Base-by-base conservation (phyloP, 2,888 invertebrate species). In the Dryadula phaetusa region DNA sequence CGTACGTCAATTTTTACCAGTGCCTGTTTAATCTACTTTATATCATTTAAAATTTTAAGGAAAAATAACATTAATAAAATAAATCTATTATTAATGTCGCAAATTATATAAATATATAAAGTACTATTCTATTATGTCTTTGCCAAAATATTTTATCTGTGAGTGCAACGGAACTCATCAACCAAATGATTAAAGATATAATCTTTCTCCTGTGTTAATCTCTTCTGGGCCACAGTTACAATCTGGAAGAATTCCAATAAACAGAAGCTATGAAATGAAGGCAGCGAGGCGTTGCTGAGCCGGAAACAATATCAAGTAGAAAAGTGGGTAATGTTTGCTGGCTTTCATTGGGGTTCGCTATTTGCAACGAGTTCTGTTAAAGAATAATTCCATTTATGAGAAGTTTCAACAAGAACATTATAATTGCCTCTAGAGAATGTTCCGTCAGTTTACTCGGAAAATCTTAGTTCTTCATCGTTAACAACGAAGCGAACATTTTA, bases 311-410 rank as follows among this genome's bases (percentile, higher is more conserved):
- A 76, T 77, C 75, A 72, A 77, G 76, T 76, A 67, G 72, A 75
- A 74, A 72, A 79, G 80, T 76, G 76, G 56, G 64, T 46, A 56
- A 64, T 74, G 76, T 74, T 77, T 72, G 77, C 75, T 74, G 72
- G 75, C 78, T 77, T 81, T 86, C 84, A 83, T 85, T 85, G 82
- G 82, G 79, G 82, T 83, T 83, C 84, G 85, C 85, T 84, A 85
- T 84, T 81, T 80, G 78, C 76, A 77, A 77, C 82, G 81, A 82
- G 80, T 77, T 77, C 75, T 66, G 46, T 37, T 54, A 52, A 60
- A 60, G 58, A 65, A 65, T 60, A 42, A 65, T 65, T 60, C 64
- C 56, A 47, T 56, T 65, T 65, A 60, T 60, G 64, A 65, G 64
- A 65, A 60, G 49, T 52, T 65, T 65, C 37, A 60, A 65, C 64